Evolutionary conservation across 2,113 vertebrate genomes (phyloP).

Genomic region (Nymphicus hollandicus): DNA sequence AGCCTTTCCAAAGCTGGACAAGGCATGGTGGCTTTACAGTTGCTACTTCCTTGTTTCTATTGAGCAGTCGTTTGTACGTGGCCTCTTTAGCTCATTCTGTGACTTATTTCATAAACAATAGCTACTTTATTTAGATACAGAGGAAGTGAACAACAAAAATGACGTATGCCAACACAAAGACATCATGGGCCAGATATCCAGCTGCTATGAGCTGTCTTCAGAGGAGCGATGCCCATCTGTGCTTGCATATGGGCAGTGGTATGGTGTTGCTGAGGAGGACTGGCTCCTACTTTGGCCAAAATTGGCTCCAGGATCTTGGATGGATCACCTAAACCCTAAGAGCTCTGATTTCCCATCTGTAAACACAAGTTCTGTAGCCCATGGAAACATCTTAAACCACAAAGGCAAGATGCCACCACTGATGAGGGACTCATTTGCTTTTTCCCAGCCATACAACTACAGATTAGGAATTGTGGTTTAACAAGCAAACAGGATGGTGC

Average conservation of each 20-base stretch:
- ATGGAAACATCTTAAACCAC: background rate
- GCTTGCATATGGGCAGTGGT: fast-evolving
- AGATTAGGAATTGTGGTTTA: background rate
- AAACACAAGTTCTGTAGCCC: background rate
- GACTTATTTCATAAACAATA: background rate
- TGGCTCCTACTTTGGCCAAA: background rate
- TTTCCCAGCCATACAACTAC: background rate
- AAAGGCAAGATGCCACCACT: background rate
- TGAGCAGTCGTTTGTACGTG: background rate
- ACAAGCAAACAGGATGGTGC: background rate
- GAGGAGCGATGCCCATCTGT: background rate
- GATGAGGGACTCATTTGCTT: background rate
- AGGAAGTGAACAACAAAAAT: background rate
- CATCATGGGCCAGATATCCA: background rate
- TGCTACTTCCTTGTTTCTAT: background rate
- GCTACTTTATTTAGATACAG: background rate
- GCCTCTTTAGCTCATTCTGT: background rate
- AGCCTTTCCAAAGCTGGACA: background rate
- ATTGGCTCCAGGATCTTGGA: background rate
- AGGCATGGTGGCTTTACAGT: background rate
- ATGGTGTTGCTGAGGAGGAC: background rate
- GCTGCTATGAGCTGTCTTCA: background rate
- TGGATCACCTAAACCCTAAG: background rate
- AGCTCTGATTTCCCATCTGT: background rate
- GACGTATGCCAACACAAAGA: fast-evolving